These are phyloP conservation scores for Nemurella pictetii DNA, from an alignment of 2,888 invertebrate genomes.

Conservation along the genomic window DNA sequence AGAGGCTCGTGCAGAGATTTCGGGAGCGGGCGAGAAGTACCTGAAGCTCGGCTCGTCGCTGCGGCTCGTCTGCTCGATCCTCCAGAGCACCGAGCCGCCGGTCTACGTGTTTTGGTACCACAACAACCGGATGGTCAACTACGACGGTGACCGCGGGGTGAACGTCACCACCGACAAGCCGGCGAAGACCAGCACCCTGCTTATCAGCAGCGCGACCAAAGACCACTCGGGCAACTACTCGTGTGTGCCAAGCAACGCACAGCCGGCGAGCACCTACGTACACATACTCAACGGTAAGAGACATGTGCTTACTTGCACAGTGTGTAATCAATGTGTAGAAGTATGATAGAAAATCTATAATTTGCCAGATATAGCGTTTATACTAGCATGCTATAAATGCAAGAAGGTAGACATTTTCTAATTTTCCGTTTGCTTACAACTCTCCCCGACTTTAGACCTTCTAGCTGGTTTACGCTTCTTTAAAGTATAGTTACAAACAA, in stretches of 20 bases:
- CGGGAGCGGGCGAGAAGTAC: slow-evolving; percentile 83
- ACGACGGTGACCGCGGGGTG: slow-evolving; percentile 64
- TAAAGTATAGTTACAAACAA: too few relatives aligned
- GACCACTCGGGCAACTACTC: slow-evolving; percentile 84
- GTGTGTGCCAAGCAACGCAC: slow-evolving; percentile 86
- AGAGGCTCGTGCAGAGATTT: slow-evolving; percentile 87
- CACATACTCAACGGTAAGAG: slow-evolving; percentile 85
- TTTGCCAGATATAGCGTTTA: too few relatives aligned
- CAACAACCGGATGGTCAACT: slow-evolving; percentile 83
- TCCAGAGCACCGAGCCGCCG: slow-evolving; percentile 82
- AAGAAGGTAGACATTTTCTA: too few relatives aligned
- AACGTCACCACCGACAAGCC: slow-evolving; percentile 54
- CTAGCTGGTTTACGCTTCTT: too few relatives aligned
- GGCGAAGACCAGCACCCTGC: slow-evolving; percentile 50
- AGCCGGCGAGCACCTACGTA: slow-evolving; percentile 83
- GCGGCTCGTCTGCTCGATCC: slow-evolving; percentile 77
- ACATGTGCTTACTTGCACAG: too few relatives aligned
- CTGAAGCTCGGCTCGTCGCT: slow-evolving; percentile 84
- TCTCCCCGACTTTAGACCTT: too few relatives aligned
- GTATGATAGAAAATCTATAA: too few relatives aligned
- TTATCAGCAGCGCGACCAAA: slow-evolving; percentile 60
- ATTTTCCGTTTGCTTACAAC: too few relatives aligned
- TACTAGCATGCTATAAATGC: too few relatives aligned
- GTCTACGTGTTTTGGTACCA: slow-evolving; percentile 87
- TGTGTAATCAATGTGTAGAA: too few relatives aligned